A percentile compares a stretch with the other conserved stretches of the same genome.
phyloP scores from a whole-genome alignment of 2,888 invertebrate species.

The Ophion slaviceki region DNA sequence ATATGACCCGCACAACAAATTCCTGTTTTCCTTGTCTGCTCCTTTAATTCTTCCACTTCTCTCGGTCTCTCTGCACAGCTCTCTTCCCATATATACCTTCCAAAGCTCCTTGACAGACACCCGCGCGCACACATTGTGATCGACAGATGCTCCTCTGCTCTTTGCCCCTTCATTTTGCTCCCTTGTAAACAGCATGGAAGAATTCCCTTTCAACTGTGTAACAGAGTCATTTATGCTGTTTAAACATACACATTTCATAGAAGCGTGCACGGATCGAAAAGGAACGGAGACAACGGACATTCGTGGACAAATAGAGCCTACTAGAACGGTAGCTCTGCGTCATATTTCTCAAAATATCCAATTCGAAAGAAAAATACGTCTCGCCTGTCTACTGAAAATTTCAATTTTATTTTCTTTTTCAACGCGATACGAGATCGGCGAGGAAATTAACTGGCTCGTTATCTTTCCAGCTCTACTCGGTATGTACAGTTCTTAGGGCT shows the following conservation, averaged over 20 bases:
- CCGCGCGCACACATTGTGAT: conserved; percentile 11
- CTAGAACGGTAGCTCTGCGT: neutral
- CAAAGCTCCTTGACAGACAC: conserved; percentile 36
- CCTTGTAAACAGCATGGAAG: conserved; percentile 25
- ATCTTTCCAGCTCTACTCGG: too few species aligned
- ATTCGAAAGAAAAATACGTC: too few species aligned
- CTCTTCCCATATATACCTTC: conserved; percentile 17
- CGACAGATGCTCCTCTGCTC: conserved; percentile 55
- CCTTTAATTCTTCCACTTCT: conserved; percentile 30
- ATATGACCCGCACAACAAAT: conserved; percentile 52
- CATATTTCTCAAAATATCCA: neutral
- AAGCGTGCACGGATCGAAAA: neutral
- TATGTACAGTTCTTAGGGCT: conserved; percentile 7
- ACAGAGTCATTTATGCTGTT: conserved; percentile 33
- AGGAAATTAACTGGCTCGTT: too few species aligned
- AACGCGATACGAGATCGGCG: too few species aligned
- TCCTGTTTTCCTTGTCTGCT: conserved; percentile 13
- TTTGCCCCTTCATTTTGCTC: conserved; percentile 7
- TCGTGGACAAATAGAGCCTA: neutral
- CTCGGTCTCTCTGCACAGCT: conserved; percentile 8
- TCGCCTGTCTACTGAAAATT: too few species aligned
- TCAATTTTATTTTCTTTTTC: too few species aligned
- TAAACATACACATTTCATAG: conserved; percentile 4
- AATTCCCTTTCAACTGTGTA: conserved; percentile 27
- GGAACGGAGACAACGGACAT: neutral